Base-by-base conservation (phyloP, 2,888 invertebrate species). In the Rutpela maculata region DNA sequence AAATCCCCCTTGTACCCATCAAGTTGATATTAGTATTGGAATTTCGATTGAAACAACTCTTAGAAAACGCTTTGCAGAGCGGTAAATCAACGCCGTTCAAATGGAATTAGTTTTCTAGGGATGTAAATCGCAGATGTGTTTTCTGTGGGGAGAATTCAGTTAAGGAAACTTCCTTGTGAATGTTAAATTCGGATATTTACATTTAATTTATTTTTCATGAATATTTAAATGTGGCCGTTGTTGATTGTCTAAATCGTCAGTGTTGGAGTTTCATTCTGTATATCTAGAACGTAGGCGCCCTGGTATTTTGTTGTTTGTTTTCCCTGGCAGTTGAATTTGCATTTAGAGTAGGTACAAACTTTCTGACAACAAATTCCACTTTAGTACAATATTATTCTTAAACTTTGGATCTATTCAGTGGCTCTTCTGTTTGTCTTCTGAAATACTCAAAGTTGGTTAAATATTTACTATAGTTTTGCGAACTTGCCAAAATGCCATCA, bases 331-430 rank as follows among this genome's bases (percentile, higher is more conserved):
- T 82, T 80, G 85, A 87, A 89, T 89, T 89, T 89, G 87, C 89
- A 89, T 89, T 88, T 89, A 88, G 87, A 89, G 87, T 87, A 87
- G 87, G 87, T 87, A 87, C 87, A 87, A 89, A 89, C 84, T 88
- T 88, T 86, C 85, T 83, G 84, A 86, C 87, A 88, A 88, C 87
- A 87, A 87, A 87, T 85, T 85, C 84, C 76, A 76, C 77, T 82
- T 80, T 70, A 77, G 67, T 78, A 78, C 78, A 81, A 83, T 84
- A 83, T 81, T 81, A 82, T 82, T 84, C 81, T 81, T 80, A 83
- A 84, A 84, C 82, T 85, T 84, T 82, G 81, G 81, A 82, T 77
- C 76, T 73, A 80, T 79, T 78, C 78, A 78, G 80, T 80, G 76
- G 79, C 76, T 75, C 80, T 79, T 74, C 77, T 76, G 79, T 79